Evolutionary conservation across 2,797 vertebrate genomes (phyloP).

Genomic region (Ambastaia sidthimunki): DNA sequence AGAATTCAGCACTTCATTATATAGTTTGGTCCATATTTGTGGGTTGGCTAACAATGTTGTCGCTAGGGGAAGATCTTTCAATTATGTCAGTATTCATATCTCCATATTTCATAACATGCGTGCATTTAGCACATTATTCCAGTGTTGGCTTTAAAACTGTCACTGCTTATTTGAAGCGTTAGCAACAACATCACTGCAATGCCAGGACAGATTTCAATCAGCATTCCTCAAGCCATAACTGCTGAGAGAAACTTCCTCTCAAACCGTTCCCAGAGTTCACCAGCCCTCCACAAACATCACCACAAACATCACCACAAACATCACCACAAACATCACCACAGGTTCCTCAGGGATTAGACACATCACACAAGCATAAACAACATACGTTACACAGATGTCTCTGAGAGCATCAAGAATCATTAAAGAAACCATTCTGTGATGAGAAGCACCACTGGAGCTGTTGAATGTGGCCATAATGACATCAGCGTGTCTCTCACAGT

Average conservation of each 20-base stretch:
- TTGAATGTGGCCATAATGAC: too few species aligned
- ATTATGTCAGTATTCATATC: not conserved
- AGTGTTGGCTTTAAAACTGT: constrained; percentile 26
- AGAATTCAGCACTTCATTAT: not conserved
- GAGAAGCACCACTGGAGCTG: too few species aligned
- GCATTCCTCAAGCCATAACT: constrained; percentile 35
- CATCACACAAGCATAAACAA: constrained; percentile 13
- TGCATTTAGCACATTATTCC: constrained; percentile 1
- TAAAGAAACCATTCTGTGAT: too few species aligned
- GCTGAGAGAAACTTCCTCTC: constrained; percentile 21
- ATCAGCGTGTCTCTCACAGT: too few species aligned
- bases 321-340: constrained; percentile 50
- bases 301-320: constrained; percentile 55
- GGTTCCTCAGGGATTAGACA: constrained; percentile 29
- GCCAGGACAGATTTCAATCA: constrained; percentile 37
- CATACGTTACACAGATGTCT: not conserved
- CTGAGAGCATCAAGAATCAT: too few species aligned
- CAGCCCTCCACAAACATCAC: constrained; percentile 50
- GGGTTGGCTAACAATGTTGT: constrained; percentile 7
- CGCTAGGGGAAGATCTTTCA: not conserved
- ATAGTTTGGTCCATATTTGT: not conserved
- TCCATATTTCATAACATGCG: constrained; percentile 15
- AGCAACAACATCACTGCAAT: constrained; percentile 34
- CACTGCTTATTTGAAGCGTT: constrained; percentile 28
- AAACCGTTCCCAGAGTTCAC: constrained; percentile 30